A percentile compares a stretch with the other conserved stretches of the same genome.
Conservation (phyloP, 2,888 invertebrate species). For the Cheilosia impressa region DNA sequence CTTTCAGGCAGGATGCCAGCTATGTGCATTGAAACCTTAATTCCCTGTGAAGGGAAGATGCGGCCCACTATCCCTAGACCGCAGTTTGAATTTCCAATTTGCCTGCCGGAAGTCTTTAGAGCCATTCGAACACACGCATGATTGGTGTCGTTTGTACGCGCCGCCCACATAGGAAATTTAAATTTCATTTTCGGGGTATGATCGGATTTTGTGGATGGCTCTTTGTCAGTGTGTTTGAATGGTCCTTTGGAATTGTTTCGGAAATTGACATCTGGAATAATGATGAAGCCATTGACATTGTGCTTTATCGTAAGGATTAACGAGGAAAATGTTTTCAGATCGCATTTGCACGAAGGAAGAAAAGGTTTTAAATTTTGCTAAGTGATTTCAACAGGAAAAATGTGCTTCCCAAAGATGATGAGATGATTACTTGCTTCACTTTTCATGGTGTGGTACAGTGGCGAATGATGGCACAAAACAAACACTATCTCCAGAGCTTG, state of each 20-base stretch:
- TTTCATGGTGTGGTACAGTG: no score
- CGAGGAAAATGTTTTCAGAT: slow-evolving; percentile 7
- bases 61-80: slow-evolving; percentile 2
- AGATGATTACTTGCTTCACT: no score
- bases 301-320: slow-evolving; percentile 21
- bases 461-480: no score
- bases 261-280: slow-evolving; percentile 52
- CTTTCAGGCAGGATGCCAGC: slow-evolving; percentile 23
- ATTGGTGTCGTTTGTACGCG: slow-evolving; percentile 1
- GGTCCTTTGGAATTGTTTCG: slow-evolving; percentile 43
- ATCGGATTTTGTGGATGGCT: neutral
- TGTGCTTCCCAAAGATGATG: no score
- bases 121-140: slow-evolving; percentile 22
- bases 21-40: neutral
- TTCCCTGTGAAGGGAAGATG: slow-evolving; percentile 10
- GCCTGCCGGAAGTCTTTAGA: slow-evolving; percentile 36
- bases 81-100: slow-evolving; percentile 50
- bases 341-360: neutral
- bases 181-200: slow-evolving; percentile 36
- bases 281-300: slow-evolving; percentile 36
- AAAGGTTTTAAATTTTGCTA: neutral
- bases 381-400: neutral
- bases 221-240: slow-evolving; percentile 17
- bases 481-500: no score
- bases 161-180: neutral